phyloP scores from a whole-genome alignment of 2,113 vertebrate genomes.

The Boleophthalmus pectinirostris region DNA sequence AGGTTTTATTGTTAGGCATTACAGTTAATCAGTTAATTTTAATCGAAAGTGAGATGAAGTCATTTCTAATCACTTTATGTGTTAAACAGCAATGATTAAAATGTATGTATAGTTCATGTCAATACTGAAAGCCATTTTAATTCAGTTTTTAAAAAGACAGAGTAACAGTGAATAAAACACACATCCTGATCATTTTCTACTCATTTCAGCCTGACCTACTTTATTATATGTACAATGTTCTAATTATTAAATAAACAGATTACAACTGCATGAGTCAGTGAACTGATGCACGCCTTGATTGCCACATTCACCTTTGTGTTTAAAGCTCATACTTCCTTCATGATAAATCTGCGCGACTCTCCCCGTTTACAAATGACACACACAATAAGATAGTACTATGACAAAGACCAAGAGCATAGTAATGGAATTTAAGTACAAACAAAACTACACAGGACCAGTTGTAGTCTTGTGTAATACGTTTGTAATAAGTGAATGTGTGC shows the following conservation, averaged over 20 bases:
- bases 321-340: conserved; percentile 11
- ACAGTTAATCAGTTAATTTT: too few species aligned
- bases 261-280: background rate
- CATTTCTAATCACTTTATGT: too few species aligned
- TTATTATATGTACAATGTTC: conserved; percentile 32
- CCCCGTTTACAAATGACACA: conserved; percentile 11
- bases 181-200: too few species aligned
- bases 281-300: conserved; percentile 19
- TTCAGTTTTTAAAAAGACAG: too few species aligned
- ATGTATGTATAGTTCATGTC: background rate
- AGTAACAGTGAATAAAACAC: too few species aligned
- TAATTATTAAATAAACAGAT: background rate
- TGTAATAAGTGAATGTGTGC: background rate
- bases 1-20: too few species aligned
- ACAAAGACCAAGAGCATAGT: background rate
- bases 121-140: too few species aligned
- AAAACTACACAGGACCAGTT: background rate
- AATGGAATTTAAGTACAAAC: background rate
- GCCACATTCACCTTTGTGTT: conserved; percentile 6
- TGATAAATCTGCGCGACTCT: conserved; percentile 13
- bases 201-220: too few species aligned
- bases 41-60: too few species aligned
- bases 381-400: background rate
- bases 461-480: background rate
- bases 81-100: background rate